Conservation (phyloP, 2,113 vertebrate genomes). For the Pelvicachromis taeniatus region DNA sequence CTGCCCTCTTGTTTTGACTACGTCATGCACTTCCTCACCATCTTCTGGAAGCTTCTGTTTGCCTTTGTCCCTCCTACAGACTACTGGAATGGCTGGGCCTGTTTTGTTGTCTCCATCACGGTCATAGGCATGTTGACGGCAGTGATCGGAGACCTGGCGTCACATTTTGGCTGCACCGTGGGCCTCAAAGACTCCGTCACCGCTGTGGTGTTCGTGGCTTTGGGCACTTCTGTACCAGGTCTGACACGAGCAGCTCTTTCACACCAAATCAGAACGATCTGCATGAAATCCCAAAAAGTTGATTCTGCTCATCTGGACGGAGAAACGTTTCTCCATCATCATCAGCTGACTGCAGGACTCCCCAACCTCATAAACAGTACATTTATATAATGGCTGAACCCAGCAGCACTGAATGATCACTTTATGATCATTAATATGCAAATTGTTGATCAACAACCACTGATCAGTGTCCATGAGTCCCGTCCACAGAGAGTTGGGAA, state of each 20-base stretch:
- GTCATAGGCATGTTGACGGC: constrained; percentile 92
- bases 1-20: constrained; percentile 92
- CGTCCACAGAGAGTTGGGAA: no score
- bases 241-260: rapidly evolving
- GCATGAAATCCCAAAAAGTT: no score
- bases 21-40: constrained; percentile 94
- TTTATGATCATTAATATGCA: no score
- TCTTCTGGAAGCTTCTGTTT: constrained; percentile 97
- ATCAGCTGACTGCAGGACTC: no score
- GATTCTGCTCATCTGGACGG: no score
- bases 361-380: no score
- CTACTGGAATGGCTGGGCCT: constrained; percentile 95
- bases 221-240: constrained; percentile 97
- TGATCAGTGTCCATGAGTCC: no score
- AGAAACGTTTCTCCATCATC: no score
- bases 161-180: constrained; percentile 95
- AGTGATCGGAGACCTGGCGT: constrained; percentile 91
- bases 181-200: constrained; percentile 96
- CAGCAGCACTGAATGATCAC: no score
- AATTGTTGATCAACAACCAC: no score
- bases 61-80: constrained; percentile 95
- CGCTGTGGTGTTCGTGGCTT: constrained; percentile 89
- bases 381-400: no score
- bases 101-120: constrained; percentile 88
- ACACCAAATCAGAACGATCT: no score